Percentiles rank a stretch among this genome's conserved stretches.
These are phyloP conservation scores for Scalopus aquaticus DNA, from an alignment of 2,113 vertebrate species.

Conservation along the genomic window DNA sequence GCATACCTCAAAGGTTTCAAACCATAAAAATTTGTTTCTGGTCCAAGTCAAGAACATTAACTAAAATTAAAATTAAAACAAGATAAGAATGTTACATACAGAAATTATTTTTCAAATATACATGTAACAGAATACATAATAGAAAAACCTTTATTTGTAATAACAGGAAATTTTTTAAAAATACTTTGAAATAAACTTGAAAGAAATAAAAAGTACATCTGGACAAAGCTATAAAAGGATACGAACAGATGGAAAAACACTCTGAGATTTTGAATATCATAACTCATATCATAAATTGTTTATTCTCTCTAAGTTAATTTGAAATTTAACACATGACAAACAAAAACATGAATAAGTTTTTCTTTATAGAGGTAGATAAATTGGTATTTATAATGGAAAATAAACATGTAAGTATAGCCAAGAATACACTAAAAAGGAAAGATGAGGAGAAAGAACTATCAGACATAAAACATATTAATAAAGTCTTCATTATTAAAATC, in stretches of 20 bases:
- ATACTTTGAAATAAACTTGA: neutral
- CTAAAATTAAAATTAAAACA: neutral
- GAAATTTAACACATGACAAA: neutral
- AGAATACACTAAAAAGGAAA: neutral
- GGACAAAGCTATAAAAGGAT: neutral
- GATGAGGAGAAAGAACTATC: neutral
- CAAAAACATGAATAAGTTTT: neutral
- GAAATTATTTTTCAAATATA: constrained; percentile 2
- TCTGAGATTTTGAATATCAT: neutral
- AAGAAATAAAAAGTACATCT: neutral
- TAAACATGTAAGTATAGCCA: neutral
- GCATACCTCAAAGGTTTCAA: constrained; percentile 4
- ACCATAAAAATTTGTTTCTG: constrained; percentile 31
- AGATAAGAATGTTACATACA: neutral
- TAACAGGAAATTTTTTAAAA: neutral
- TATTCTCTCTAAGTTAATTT: no score
- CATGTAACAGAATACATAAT: neutral
- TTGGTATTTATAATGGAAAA: neutral
- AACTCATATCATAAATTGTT: neutral
- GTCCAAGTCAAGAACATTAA: constrained; percentile 33
- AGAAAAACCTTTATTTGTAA: neutral
- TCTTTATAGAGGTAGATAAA: neutral
- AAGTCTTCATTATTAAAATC: constrained; percentile 4
- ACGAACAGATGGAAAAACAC: neutral
- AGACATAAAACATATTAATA: neutral